Base-by-base conservation (phyloP, 2,888 invertebrate species). In the Lordiphosa fenestrarum region DNA sequence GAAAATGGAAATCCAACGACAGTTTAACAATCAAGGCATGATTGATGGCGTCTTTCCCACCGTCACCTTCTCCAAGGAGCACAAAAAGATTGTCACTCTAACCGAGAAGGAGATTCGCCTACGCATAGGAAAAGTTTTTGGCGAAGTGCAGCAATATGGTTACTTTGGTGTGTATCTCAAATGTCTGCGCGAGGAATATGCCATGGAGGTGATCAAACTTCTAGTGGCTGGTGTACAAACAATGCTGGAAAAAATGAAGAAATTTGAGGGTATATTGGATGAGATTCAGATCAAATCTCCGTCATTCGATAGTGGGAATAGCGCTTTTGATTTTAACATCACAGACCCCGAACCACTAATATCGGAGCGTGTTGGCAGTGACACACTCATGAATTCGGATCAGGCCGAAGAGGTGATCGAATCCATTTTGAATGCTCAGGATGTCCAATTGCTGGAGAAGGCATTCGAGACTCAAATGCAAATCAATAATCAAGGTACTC, bases 11-110 rank as follows among this genome's bases (percentile, higher is more conserved):
- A 93, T 95, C 41, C 90, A 91, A 21, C 91, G 91, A 0, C 91
- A 93, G 51, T 89, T 95, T 6, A 91, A 91, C 0, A 92, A 94
- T 77, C 95, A 95, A 88, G 95, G 95, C n/a, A 95, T 95, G 94
- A 91, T 95, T 9, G 95, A 96, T 83, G 95, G 95, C 0, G 91
- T 90, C 0, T 95, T 95, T 87, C 95, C 95, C 0, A 92, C 92
- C 0, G 93, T 95, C 0, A 95, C 95, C 0, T 95, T 95, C 86
- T 95, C 95, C 0, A 94, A 92, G 80, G 94, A 95, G 86, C 91
- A 93, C 4, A 91, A 93, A 57, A 95, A 95, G 89, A 96, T 95
- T 15, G 93, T 95, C 3, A 92, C 92, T 0, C 87, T 96, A 7
- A 94, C 93, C 23, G 92, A 93, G 56, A 87, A 87, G 0, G 95